Conservation (phyloP, 2,113 vertebrate species). For the western clawed frog (Xenopus tropicalis) region UCB_Xtro_10.0 CM004450.2:133524001-133524500, state of each 20-base stretch:
- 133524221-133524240: neutral
- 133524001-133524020: slow-evolving; percentile 1
- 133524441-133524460: too few species aligned
- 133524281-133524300: neutral
- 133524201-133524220: slow-evolving; percentile 19
- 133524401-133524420: too few species aligned
- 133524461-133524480: too few species aligned
- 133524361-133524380: too few species aligned
- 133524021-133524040: neutral
- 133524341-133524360: too few species aligned
- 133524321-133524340: neutral
- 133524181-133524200: neutral
- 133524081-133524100: slow-evolving; percentile 1
- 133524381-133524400: too few species aligned
- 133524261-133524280: neutral
- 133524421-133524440: too few species aligned
- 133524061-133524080: slow-evolving; percentile 1
- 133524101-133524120: slow-evolving; percentile 38
- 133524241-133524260: neutral
- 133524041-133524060: slow-evolving; percentile 19
- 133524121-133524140: slow-evolving; percentile 36
- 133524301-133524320: neutral
- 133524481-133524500: too few species aligned
- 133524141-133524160: slow-evolving; percentile 21
- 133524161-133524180: neutral